A percentile compares a stretch with the other conserved stretches of the same genome.
Evolutionary conservation across 2,888 invertebrate genomes (phyloP).

Genomic region (Leucozona laternaria): DNA sequence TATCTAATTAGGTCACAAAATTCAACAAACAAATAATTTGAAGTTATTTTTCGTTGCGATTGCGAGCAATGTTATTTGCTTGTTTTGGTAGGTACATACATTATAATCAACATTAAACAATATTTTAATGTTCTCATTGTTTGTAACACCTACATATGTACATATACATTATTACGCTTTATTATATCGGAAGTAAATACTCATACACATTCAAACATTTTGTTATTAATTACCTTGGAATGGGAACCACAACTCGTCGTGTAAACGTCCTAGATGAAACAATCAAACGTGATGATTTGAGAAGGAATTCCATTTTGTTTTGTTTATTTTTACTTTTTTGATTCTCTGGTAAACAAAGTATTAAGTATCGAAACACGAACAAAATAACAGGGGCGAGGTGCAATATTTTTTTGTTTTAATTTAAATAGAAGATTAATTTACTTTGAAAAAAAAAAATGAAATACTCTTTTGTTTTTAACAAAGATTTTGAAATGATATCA

Average conservation of each 20-base stretch:
- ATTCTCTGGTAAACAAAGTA: slow-evolving; percentile 47
- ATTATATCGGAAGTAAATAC: background rate
- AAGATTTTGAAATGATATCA: slow-evolving; percentile 53
- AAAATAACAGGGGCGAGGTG: slow-evolving; percentile 51
- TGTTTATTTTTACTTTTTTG: slow-evolving; percentile 39
- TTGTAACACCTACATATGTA: too few relatives aligned
- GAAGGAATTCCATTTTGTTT: slow-evolving; percentile 82
- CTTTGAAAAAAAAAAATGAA: background rate
- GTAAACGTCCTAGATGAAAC: slow-evolving; percentile 82
- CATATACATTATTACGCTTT: too few relatives aligned
- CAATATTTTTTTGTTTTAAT: background rate
- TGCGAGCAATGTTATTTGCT: background rate
- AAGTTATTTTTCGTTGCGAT: background rate
- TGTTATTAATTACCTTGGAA: slow-evolving; percentile 82
- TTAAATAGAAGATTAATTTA: slow-evolving; percentile 1
- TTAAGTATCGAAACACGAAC: slow-evolving; percentile 24
- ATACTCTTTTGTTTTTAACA: slow-evolving; percentile 12
- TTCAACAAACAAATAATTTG: background rate
- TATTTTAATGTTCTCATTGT: too few relatives aligned
- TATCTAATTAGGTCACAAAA: slow-evolving; percentile 24
- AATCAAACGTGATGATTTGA: slow-evolving; percentile 83
- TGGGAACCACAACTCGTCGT: slow-evolving; percentile 83
- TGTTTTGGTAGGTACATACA: background rate
- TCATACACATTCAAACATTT: slow-evolving; percentile 8
- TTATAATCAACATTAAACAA: background rate